Percentiles rank a stretch among this genome's conserved stretches.
These are phyloP conservation scores for Lichenostomus cassidix DNA, from an alignment of 2,113 vertebrate genomes.

Conservation along the genomic window DNA sequence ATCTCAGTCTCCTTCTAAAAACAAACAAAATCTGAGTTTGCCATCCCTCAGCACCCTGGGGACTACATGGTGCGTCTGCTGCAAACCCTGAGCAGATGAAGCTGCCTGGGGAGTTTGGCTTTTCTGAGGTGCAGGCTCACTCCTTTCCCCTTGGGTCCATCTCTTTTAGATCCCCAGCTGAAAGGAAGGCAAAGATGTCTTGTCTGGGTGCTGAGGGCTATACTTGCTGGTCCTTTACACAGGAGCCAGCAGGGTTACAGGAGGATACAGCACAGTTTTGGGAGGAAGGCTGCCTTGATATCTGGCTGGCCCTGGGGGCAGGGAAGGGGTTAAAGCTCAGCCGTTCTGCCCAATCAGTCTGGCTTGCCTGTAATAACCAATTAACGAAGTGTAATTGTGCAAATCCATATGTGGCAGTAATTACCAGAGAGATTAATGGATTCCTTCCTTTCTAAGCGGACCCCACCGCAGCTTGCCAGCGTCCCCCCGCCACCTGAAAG, in stretches of 20 bases:
- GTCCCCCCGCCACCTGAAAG: conserved; percentile 15
- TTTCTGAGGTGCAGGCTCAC: neutral
- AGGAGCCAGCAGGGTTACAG: neutral
- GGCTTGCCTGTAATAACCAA: conserved; percentile 55
- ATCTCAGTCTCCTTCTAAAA: neutral
- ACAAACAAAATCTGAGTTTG: neutral
- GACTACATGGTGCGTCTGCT: neutral
- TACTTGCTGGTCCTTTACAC: neutral
- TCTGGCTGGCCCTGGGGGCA: neutral
- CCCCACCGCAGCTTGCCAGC: neutral
- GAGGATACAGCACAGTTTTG: neutral
- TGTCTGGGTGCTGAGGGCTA: neutral
- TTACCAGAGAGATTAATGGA: conserved; percentile 66
- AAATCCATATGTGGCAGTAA: conserved; percentile 65
- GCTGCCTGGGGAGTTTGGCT: neutral
- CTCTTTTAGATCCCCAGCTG: neutral
- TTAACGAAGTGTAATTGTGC: conserved; percentile 64
- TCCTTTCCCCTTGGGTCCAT: neutral
- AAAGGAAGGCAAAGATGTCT: neutral
- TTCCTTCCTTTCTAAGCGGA: conserved; percentile 42
- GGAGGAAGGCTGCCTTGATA: neutral
- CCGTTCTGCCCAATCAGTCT: conserved; percentile 31
- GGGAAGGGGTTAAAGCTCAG: conserved; percentile 28
- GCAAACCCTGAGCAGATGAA: neutral
- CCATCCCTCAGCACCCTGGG: neutral